phyloP scores from a whole-genome alignment of 2,113 vertebrate species.

The Cairina moschata region DNA sequence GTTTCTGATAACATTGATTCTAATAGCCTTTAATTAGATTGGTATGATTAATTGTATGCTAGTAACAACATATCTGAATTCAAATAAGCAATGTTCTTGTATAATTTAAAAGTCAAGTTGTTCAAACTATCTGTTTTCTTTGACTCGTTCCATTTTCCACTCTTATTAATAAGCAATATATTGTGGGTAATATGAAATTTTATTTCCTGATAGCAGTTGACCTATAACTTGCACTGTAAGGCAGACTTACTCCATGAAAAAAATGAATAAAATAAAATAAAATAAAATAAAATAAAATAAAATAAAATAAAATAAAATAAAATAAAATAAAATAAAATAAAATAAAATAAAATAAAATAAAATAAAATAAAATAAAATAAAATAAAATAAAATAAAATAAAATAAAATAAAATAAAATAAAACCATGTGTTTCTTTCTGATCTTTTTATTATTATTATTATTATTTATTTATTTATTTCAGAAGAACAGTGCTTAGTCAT shows the following conservation, averaged over 20 bases:
- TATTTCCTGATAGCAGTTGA: neutral
- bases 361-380: too few relatives aligned
- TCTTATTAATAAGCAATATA: neutral
- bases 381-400: neutral
- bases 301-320: too few relatives aligned
- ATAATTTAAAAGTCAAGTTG: neutral
- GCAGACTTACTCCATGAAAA: neutral
- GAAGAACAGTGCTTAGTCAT: neutral
- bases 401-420: neutral
- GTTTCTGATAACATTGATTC: neutral
- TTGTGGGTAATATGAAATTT: neutral
- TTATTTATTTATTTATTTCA: neutral
- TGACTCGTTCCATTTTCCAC: neutral
- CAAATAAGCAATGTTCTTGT: neutral
- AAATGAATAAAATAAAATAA: too few relatives aligned
- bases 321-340: too few relatives aligned
- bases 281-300: too few relatives aligned
- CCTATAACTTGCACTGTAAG: neutral
- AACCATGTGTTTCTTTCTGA: neutral
- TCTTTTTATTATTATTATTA: too few relatives aligned
- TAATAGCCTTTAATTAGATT: neutral
- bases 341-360: neutral
- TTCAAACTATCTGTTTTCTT: neutral
- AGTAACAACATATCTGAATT: neutral
- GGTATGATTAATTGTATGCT: neutral